These are phyloP conservation scores for Arizona elegans DNA, from an alignment of 2,113 vertebrate species.

Conservation along the genomic window DNA sequence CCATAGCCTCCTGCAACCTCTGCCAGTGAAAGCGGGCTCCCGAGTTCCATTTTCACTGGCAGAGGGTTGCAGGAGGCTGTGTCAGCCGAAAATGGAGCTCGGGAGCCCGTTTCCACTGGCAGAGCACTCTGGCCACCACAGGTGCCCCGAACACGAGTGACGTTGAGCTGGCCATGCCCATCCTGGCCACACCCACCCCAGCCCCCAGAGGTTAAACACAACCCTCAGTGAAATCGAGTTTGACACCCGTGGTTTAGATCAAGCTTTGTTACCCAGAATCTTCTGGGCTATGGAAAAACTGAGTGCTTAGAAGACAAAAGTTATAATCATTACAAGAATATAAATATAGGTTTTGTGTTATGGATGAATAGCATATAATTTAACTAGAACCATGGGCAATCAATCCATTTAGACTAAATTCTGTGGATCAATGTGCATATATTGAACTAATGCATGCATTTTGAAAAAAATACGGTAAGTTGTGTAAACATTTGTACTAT, in stretches of 20 bases:
- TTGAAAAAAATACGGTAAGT: not conserved
- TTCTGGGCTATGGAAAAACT: not conserved
- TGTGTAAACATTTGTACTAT: not conserved
- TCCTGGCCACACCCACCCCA: too few relatives aligned
- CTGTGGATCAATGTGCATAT: not conserved
- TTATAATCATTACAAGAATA: not conserved
- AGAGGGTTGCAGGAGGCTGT: too few relatives aligned
- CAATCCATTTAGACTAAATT: not conserved
- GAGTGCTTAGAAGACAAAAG: not conserved
- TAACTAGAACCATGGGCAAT: not conserved
- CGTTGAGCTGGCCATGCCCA: too few relatives aligned
- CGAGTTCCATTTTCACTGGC: too few relatives aligned
- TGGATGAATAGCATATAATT: not conserved
- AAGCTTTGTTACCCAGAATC: not conserved
- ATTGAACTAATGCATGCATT: not conserved
- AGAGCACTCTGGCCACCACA: too few relatives aligned
- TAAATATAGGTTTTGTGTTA: not conserved
- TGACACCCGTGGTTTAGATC: not conserved
- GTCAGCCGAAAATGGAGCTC: too few relatives aligned
- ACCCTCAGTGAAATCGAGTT: too few relatives aligned
- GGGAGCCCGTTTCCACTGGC: too few relatives aligned
- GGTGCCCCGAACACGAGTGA: too few relatives aligned
- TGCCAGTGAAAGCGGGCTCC: too few relatives aligned
- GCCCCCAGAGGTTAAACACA: too few relatives aligned
- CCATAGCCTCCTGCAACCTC: too few relatives aligned